phyloP scores from a whole-genome alignment of 1,140 invertebrate species.

The Drosophila simulans region DNA sequence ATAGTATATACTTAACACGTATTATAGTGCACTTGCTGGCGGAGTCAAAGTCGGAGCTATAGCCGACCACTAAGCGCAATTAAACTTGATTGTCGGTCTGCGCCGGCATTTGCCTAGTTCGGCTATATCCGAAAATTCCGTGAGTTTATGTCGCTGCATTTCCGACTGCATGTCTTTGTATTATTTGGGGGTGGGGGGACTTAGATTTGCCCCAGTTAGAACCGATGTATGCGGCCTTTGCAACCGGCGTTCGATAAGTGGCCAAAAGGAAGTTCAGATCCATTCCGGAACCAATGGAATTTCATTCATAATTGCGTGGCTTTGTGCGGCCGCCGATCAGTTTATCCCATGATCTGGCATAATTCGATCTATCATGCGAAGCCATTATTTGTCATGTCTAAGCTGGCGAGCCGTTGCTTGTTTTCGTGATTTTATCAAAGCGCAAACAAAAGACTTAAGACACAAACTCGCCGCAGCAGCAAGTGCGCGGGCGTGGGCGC shows the following conservation, averaged over 20 bases:
- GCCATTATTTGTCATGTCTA: slow-evolving; percentile 19
- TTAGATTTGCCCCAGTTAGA: slow-evolving; percentile 27
- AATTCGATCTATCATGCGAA: slow-evolving; percentile 35
- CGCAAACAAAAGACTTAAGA: slow-evolving; percentile 69
- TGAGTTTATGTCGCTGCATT: slow-evolving; percentile 43
- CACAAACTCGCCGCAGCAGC: slow-evolving; percentile 50
- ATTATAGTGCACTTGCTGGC: slow-evolving; percentile 34
- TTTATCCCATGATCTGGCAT: slow-evolving; percentile 45
- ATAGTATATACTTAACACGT: slow-evolving; percentile 63
- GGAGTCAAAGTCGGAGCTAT: slow-evolving; percentile 3
- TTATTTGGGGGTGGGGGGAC: background rate
- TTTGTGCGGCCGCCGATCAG: slow-evolving; percentile 31
- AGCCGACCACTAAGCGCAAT: slow-evolving; percentile 47
- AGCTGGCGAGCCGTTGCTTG: slow-evolving; percentile 29
- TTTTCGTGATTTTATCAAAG: slow-evolving; percentile 23
- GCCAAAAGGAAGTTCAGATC: slow-evolving; percentile 25
- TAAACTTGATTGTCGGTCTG: slow-evolving; percentile 62
- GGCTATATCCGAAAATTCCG: slow-evolving; percentile 13
- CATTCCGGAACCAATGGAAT: slow-evolving; percentile 35
- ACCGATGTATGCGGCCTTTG: slow-evolving; percentile 8
- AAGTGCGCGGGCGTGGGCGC: slow-evolving; percentile 24
- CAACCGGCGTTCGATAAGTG: slow-evolving; percentile 1
- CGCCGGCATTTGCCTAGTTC: slow-evolving; percentile 15
- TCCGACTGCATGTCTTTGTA: slow-evolving; percentile 24
- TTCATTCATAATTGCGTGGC: slow-evolving; percentile 25